These are phyloP conservation scores for Chromis chromis DNA, from an alignment of 2,797 vertebrate species.

Conservation along the genomic window DNA sequence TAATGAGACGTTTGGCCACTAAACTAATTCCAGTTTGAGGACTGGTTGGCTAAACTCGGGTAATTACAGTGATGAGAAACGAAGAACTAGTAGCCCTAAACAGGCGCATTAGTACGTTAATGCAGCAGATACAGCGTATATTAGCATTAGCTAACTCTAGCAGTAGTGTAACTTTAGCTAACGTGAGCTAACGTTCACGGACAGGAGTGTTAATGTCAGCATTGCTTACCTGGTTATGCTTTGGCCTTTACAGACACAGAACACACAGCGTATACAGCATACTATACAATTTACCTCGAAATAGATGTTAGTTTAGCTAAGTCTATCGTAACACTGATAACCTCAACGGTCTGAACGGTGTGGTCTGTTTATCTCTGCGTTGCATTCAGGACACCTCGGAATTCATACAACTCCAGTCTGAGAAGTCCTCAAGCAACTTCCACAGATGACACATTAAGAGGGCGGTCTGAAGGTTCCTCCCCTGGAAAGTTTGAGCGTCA, in stretches of 20 bases:
- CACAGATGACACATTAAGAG: neutral
- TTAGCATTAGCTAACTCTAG: constrained; percentile 40
- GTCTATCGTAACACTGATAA: neutral
- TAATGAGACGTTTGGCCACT: neutral
- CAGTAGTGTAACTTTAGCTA: constrained; percentile 19
- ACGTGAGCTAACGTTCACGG: neutral
- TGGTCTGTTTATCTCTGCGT: constrained; percentile 66
- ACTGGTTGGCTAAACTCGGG: fast-evolving
- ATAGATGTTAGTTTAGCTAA: neutral
- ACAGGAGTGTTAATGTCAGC: neutral
- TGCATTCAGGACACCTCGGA: constrained; percentile 43
- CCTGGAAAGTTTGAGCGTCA: no score
- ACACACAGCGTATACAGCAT: fast-evolving
- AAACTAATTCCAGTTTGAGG: neutral
- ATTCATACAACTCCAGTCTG: constrained; percentile 14
- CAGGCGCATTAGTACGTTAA: neutral
- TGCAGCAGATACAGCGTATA: neutral
- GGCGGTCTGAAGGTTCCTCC: no score
- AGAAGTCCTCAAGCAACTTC: no score
- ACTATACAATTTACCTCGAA: no score
- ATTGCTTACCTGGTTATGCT: constrained; percentile 12
- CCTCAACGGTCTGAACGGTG: neutral
- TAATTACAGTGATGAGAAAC: fast-evolving
- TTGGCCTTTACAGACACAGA: neutral
- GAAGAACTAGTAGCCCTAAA: neutral